Evolutionary conservation across 2,888 invertebrate genomes (phyloP), one percentile per base, ranked within the genome.

Genomic region (Ophraella communa): DNA sequence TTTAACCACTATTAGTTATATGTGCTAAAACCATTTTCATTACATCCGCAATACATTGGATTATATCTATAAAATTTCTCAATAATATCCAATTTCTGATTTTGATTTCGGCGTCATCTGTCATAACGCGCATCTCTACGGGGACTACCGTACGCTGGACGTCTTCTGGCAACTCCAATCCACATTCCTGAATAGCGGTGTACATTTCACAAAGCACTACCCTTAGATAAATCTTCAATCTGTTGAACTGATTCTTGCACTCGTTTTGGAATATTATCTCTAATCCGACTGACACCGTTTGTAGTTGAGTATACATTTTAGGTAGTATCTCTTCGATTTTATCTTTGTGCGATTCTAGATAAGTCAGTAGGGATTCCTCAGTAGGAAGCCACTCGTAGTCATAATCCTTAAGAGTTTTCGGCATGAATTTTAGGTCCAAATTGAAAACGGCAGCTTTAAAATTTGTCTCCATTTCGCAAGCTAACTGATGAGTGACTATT

Each of bases 51-150:
- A 53, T 49, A 20, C 54, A 59, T 20, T 64, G 54, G 18, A 59
- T 17, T 0, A 54, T 49, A 44, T 59, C 51, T 7, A 64, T 51
- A 18, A 55, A 64, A 39, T 64, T 59, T 24, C 55, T 55, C 27
- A 64, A 64, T 14, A 64, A 51, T 10, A 64, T 55, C 54, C 59
- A 64, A 33, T 64, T 59, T 21, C 59, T 59, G 45, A 64, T 59
- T 30, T 59, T 64, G 8, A 23, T 51, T 55, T 64, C 59, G 14
- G 51, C n/a, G 17, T 49, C 18, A 21, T 30, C 35, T 2, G n/a
- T 21, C 30, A 39, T 54, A 17, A 23, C 30, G 14, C 59, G 47
- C 21, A 45, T 49, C 35, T 59, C 47, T 10, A 4, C 7, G 18
- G 59, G 59, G 20, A 59, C 49, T 4, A 64, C 44, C 27, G 54